Evolutionary conservation across 2,113 vertebrate genomes (phyloP), one percentile per base, ranked within the genome.

Genomic region (Rhinogobius similis): DNA sequence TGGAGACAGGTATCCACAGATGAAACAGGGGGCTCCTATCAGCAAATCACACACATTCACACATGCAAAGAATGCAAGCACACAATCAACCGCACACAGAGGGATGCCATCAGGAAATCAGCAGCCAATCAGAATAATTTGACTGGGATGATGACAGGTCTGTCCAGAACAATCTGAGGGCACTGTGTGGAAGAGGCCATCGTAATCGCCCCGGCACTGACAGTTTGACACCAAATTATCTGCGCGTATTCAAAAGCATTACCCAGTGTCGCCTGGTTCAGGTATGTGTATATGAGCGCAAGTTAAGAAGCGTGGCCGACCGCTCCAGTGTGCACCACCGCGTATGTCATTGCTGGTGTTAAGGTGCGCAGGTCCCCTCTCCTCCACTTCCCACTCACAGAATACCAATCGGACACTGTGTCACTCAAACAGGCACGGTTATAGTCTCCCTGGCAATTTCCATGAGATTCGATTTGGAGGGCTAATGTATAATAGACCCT

Each of bases 41-140:
- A 76, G 68, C 73, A 82, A 86, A 86, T 82, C 83, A 74, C 55
- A 75, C 61, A 46, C 67, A 61, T 75, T 88, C 83, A 70, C 80
- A 72, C 84, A 90, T 90, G 86, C 87, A 87, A 55, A 87, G 85
- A 81, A 89, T 83, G 83, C 80, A 82, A 83, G 78, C 77, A 53
- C 78, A 82, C 78, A 13, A 66, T 44, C 65, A 66, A 66, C 55
- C 32, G 63, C 61, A 77, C 77, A 82, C 73, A 78, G 78, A 74
- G 76, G 85, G 77, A 84, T 56, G 74, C 85, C 87, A 88, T 89
- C 89, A 90, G 86, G 73, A 92, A 93, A 92, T 93, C 90, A 92
- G 89, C 84, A 79, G 85, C 86, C 91, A 94, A 93, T 94, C 93
- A 93, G 89, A 92, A 94, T 94, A 92, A 94, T 93, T 92, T 90